A percentile compares a stretch with the other conserved stretches of the same genome.
phyloP scores from a whole-genome alignment of 2,113 vertebrate genomes.

The Chionomys nivalis region DNA sequence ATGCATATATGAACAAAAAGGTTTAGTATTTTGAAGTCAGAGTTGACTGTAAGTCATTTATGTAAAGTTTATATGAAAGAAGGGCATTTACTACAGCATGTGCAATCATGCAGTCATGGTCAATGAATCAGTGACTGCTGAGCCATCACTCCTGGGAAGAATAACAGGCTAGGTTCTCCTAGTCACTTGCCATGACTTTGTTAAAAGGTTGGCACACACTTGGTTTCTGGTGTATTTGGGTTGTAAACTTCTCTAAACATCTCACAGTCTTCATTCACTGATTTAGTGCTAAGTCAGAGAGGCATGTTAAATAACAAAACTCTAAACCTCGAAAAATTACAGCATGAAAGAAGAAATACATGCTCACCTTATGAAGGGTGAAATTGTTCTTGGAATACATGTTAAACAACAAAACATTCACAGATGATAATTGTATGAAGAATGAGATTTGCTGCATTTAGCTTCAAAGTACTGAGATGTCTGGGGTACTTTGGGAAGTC shows the following conservation, averaged over 20 bases:
- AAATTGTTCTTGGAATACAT: not conserved
- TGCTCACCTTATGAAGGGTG: not conserved
- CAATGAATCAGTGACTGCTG: not conserved
- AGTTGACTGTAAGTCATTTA: not conserved
- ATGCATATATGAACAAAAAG: not conserved
- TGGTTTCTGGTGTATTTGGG: not conserved
- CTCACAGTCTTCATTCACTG: not conserved
- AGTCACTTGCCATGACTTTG: not conserved
- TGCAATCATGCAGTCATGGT: not conserved
- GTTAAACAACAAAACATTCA: not conserved
- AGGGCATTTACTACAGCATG: not conserved
- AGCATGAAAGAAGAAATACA: not conserved
- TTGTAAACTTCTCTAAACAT: not conserved
- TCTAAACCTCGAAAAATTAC: not conserved
- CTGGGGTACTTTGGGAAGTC: too few relatives aligned
- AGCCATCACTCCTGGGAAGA: not conserved
- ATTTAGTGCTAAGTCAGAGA: not conserved
- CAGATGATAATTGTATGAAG: not conserved
- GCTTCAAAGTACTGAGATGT: not conserved
- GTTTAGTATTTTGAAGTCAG: not conserved
- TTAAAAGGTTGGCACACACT: not conserved
- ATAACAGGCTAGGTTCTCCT: too few relatives aligned
- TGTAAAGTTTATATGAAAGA: too few relatives aligned
- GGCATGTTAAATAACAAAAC: not conserved
- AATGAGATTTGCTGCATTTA: not conserved